phyloP scores from a whole-genome alignment of 2,888 invertebrate species.

The Agrotis ipsilon region DNA sequence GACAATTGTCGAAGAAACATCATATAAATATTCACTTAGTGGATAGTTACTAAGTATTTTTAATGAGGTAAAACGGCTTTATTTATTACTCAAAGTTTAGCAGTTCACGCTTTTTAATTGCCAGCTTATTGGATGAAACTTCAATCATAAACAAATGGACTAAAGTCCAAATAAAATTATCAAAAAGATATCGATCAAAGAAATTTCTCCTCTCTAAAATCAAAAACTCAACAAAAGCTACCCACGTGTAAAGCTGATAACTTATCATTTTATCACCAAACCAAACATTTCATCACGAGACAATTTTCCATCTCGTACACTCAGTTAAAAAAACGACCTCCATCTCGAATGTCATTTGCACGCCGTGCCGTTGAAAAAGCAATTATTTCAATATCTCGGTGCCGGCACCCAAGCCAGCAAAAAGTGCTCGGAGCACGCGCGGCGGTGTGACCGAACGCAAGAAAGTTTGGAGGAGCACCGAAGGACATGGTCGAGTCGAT shows the following conservation, averaged over 20 bases:
- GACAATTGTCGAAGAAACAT: constrained; percentile 50
- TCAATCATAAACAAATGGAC: not conserved
- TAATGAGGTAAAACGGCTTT: constrained; percentile 32
- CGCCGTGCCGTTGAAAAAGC: constrained; percentile 90
- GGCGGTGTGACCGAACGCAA: constrained; percentile 80
- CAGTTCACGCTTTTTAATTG: not conserved
- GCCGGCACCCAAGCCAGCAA: constrained; percentile 83
- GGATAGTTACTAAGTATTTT: constrained; percentile 43
- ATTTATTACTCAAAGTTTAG: constrained; percentile 10
- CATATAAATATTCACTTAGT: constrained; percentile 57
- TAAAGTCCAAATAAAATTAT: constrained; percentile 5
- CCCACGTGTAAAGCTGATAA: constrained; percentile 49
- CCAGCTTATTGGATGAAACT: not conserved
- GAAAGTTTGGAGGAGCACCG: constrained; percentile 83
- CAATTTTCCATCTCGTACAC: constrained; percentile 86
- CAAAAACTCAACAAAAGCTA: constrained; percentile 16
- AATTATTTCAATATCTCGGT: constrained; percentile 90
- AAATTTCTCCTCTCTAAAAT: constrained; percentile 8
- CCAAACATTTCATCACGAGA: constrained; percentile 85
- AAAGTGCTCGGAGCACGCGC: constrained; percentile 88
- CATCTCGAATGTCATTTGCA: constrained; percentile 91
- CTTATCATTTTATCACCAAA: constrained; percentile 73
- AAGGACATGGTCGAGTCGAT: constrained; percentile 76
- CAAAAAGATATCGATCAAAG: constrained; percentile 15
- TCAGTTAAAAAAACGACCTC: constrained; percentile 88